Evolutionary conservation across 2,797 vertebrate species (phyloP).

Genomic region (Ceyx erithaca): DNA sequence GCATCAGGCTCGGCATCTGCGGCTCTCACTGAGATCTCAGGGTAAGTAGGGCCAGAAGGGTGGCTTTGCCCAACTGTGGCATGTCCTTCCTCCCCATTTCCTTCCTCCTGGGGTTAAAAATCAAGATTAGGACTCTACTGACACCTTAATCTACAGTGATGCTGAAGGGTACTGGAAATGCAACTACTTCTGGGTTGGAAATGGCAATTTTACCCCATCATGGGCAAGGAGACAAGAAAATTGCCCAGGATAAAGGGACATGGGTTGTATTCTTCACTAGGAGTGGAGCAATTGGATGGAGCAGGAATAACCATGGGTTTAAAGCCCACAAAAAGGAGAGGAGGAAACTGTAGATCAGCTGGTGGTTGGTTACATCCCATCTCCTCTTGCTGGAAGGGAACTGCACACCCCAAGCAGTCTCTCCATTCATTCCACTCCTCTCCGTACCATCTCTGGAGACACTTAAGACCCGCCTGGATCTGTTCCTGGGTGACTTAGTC

Average conservation of each 20-base stretch:
- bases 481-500: too few species aligned
- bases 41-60: slow-evolving; percentile 33
- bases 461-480: too few species aligned
- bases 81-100: neutral
- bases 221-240: neutral
- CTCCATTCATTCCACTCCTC: neutral
- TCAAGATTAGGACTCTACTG: neutral
- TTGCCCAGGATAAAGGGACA: accelerated
- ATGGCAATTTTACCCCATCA: accelerated
- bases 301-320: neutral
- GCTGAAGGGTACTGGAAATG: accelerated
- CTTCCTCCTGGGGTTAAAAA: neutral
- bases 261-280: accelerated
- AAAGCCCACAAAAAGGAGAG: neutral
- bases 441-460: neutral
- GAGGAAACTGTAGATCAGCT: neutral
- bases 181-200: neutral
- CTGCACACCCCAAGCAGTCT: neutral
- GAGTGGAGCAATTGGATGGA: neutral
- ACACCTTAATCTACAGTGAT: neutral
- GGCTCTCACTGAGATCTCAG: neutral
- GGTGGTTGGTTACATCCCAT: neutral
- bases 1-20: neutral
- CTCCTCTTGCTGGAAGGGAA: neutral
- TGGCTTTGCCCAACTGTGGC: neutral